Conservation (phyloP, 2,113 vertebrate genomes). For the Neomonachus schauinslandi region DNA sequence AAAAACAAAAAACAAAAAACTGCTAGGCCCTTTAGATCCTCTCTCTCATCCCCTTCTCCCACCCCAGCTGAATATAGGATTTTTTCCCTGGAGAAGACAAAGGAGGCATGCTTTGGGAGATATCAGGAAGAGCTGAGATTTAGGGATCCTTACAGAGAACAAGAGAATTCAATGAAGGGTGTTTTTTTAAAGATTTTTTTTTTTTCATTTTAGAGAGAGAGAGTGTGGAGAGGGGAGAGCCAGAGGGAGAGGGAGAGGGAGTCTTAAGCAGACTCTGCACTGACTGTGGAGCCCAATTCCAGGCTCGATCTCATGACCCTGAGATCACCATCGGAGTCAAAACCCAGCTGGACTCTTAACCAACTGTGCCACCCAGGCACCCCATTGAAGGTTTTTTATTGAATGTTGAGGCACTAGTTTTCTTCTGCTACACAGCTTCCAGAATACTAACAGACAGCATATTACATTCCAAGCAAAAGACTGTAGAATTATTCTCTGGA, state of each 20-base stretch:
- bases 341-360: neutral
- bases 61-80: neutral
- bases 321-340: neutral
- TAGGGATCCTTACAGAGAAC: neutral
- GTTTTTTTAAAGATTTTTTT: neutral
- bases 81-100: neutral
- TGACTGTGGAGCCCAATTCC: neutral
- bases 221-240: neutral
- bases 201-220: neutral
- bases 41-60: neutral
- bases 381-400: neutral
- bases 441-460: neutral
- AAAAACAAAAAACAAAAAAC: neutral
- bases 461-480: neutral
- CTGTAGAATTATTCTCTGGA: neutral
- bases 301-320: neutral
- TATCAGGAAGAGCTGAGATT: neutral
- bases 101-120: neutral
- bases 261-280: neutral
- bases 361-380: neutral
- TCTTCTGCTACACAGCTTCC: neutral
- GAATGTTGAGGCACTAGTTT: neutral
- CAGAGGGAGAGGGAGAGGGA: neutral
- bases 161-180: neutral
- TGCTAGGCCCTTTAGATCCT: no score